Evolutionary conservation across 2,113 vertebrate species (phyloP), one percentile per base, ranked within the genome.

Genomic region (Spea bombifrons): DNA sequence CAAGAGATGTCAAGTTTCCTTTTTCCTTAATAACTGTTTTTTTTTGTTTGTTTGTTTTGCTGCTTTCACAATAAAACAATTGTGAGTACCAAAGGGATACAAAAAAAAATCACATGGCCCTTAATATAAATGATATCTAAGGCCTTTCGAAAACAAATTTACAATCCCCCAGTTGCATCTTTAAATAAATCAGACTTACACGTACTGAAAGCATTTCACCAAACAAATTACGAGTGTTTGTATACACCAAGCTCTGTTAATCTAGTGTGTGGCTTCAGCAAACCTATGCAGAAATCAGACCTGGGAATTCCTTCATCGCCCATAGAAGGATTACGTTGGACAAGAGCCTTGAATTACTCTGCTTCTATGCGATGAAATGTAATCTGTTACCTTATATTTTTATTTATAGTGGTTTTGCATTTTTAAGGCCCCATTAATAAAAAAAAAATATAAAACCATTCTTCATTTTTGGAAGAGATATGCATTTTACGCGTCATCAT

Each of bases 1-100:
- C 30, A 30, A 30, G 30, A 30, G 1, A 1, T 30, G 30, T 30
- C 1, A 30, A 1, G 30, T 30, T 30, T 30, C 30, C 30, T 30
- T 30, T 30, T 30, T 30, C 30, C 30, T 30, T 30, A 30, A 30
- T 30, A 30, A 30, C 30, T 30, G 90, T 91, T 94, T 94, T 94
- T 91, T 93, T 94, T 94, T 95, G 17, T 75, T 75, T 46, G 73
- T 75, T 75, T 75, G 65, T 75, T 66, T 75, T 66, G 10, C 94
- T 93, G 15, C 2, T 61, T 1, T 61, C 59, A 10, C 50, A 53
- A 61, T 61, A 61, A 61, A 10, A 61, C 59, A 10, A 61, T 61
- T 61, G 5, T 61, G 59, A n/a, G 5, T 61, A 61, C 5, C 8
- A 4, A n/a, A 61, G 59, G 59, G 15, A 61, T 61, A 61, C 59